These are phyloP conservation scores for Rhadinocentrus ornatus DNA, from an alignment of 2,797 vertebrate genomes.

Conservation along the genomic window DNA sequence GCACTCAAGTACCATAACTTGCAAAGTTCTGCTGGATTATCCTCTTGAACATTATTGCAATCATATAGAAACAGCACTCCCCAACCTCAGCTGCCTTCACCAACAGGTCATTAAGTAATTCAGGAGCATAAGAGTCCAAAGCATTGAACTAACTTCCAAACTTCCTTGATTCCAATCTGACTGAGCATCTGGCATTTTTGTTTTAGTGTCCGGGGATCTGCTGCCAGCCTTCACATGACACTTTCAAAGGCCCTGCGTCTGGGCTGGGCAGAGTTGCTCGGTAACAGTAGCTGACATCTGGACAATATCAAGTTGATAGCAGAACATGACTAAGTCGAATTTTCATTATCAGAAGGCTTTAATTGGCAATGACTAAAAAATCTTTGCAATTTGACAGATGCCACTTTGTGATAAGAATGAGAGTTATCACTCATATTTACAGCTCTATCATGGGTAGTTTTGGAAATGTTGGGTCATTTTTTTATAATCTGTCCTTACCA, in stretches of 20 bases:
- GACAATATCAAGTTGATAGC: background rate
- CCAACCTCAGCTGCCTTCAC: background rate
- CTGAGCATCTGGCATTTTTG: background rate
- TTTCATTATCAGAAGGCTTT: background rate
- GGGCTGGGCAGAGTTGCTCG: background rate
- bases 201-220: background rate
- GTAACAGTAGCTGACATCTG: background rate
- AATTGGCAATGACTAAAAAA: background rate
- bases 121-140: background rate
- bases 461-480: background rate
- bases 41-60: background rate
- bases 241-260: background rate
- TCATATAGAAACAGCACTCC: background rate
- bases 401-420: background rate
- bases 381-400: background rate
- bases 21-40: background rate
- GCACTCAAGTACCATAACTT: background rate
- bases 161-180: background rate
- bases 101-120: background rate
- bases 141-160: background rate
- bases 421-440: background rate
- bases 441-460: background rate
- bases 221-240: background rate
- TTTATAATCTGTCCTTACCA: background rate
- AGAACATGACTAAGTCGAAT: background rate